phyloP scores from a whole-genome alignment of 2,888 invertebrate species.

The Gastracanthus pulcherrimus region DNA sequence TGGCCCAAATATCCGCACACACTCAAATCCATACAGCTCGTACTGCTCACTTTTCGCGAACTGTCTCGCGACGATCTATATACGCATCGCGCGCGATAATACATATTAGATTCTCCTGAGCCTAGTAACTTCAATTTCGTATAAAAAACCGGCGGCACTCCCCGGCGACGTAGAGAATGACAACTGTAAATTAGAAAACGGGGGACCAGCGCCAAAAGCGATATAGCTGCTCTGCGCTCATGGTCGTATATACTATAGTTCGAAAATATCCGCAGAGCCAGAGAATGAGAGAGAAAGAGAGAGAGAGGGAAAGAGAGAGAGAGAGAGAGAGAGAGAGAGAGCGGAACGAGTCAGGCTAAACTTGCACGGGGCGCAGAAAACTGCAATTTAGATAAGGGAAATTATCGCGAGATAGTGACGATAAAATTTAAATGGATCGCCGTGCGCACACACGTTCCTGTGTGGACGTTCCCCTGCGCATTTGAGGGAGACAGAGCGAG shows the following conservation, averaged over 20 bases:
- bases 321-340: background rate
- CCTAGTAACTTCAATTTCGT: conserved; percentile 36
- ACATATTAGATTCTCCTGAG: conserved; percentile 23
- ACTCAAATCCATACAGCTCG: too few species aligned
- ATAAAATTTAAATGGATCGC: conserved; percentile 59
- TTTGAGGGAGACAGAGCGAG: too few species aligned
- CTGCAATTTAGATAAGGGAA: conserved; percentile 67
- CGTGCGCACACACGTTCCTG: too few species aligned
- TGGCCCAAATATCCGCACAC: too few species aligned
- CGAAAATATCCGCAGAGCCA: too few species aligned
- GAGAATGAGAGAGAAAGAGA: too few species aligned
- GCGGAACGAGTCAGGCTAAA: too few species aligned
- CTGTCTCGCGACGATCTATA: background rate
- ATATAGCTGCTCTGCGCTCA: background rate
- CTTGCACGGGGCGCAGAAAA: conserved; percentile 45
- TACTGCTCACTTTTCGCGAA: background rate
- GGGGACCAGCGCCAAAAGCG: background rate
- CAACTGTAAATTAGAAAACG: conserved; percentile 51
- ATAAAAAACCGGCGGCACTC: conserved; percentile 14
- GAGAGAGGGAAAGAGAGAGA: background rate
- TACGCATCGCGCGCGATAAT: conserved; percentile 15
- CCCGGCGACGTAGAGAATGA: conserved; percentile 6
- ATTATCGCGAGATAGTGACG: conserved; percentile 62
- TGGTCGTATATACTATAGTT: too few species aligned
- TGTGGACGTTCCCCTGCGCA: too few species aligned